These are phyloP conservation scores for Nezara viridula DNA, from an alignment of 2,888 invertebrate species.

Conservation along the genomic window DNA sequence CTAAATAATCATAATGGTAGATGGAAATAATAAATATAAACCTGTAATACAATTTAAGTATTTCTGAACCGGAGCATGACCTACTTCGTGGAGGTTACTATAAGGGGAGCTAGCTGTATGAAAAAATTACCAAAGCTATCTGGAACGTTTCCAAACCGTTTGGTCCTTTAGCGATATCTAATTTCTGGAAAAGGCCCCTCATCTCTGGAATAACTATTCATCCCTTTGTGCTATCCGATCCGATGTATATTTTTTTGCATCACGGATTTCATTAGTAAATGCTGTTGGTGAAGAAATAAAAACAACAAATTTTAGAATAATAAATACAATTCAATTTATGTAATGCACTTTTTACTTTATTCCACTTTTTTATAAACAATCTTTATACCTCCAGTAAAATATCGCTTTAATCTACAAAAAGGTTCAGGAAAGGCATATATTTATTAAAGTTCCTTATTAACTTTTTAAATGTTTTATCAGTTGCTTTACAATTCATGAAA, in stretches of 20 bases:
- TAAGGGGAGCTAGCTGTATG: background rate
- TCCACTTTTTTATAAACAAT: background rate
- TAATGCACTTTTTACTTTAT: background rate
- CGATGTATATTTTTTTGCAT: background rate
- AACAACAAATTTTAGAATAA: background rate
- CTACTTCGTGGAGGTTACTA: background rate
- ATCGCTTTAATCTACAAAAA: background rate
- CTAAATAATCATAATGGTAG: too few species aligned
- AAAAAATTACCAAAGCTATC: conserved; percentile 33
- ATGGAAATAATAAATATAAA: too few species aligned
- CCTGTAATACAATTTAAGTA: too few species aligned
- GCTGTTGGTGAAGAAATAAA: background rate
- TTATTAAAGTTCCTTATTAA: background rate
- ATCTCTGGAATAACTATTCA: background rate
- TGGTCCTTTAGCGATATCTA: conserved; percentile 3
- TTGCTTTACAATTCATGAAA: background rate
- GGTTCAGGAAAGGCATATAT: background rate
- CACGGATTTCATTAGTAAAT: conserved; percentile 10
- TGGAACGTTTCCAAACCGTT: conserved; percentile 20
- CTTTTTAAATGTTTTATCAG: background rate
- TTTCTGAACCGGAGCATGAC: background rate
- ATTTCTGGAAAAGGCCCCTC: background rate
- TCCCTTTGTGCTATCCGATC: background rate
- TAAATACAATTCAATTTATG: conserved; percentile 10
- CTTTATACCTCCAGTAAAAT: background rate